These are phyloP conservation scores for Macroramphosus scolopax DNA, from an alignment of 2,797 vertebrate species.

Conservation along the genomic window DNA sequence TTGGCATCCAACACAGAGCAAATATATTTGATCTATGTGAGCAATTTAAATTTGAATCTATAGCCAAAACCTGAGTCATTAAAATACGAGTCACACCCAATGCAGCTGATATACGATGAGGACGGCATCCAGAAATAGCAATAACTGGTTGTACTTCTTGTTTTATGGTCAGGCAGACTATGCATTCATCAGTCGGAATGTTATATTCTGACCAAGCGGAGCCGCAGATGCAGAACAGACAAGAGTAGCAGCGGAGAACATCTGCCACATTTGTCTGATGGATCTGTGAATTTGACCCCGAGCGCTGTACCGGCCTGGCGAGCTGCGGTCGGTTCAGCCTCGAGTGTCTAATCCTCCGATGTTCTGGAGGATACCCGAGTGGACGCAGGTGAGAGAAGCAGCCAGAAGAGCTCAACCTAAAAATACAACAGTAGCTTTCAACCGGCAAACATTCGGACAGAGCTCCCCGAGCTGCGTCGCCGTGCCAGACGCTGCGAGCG, in stretches of 20 bases:
- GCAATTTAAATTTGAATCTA: conserved; percentile 30
- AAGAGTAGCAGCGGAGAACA: conserved; percentile 42
- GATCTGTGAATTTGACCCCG: conserved; percentile 42
- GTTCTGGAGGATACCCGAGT: conserved; percentile 45
- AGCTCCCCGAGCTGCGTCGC: conserved; percentile 3
- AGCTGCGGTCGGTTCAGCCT: conserved; percentile 36
- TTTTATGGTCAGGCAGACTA: conserved; percentile 40
- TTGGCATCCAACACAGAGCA: conserved; percentile 22
- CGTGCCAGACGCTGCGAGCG: conserved; percentile 13
- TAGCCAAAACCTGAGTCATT: conserved; percentile 37
- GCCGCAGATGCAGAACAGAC: conserved; percentile 20
- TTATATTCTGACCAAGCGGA: conserved; percentile 21
- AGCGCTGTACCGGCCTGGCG: conserved; percentile 33
- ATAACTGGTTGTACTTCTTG: conserved; percentile 30
- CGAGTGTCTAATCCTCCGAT: conserved; percentile 45
- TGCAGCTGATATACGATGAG: conserved; percentile 31
- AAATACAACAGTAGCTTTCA: conserved; percentile 49
- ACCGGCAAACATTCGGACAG: conserved; percentile 25
- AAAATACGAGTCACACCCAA: conserved; percentile 32
- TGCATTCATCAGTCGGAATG: conserved; percentile 34
- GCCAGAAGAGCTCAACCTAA: conserved; percentile 39
- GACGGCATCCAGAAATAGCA: conserved; percentile 37
- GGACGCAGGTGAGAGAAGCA: conserved; percentile 46
- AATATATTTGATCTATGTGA: conserved; percentile 43
- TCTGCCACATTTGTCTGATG: conserved; percentile 35